Evolutionary conservation across 2,888 invertebrate species (phyloP).

Genomic region (Mechanitis messenoides): DNA sequence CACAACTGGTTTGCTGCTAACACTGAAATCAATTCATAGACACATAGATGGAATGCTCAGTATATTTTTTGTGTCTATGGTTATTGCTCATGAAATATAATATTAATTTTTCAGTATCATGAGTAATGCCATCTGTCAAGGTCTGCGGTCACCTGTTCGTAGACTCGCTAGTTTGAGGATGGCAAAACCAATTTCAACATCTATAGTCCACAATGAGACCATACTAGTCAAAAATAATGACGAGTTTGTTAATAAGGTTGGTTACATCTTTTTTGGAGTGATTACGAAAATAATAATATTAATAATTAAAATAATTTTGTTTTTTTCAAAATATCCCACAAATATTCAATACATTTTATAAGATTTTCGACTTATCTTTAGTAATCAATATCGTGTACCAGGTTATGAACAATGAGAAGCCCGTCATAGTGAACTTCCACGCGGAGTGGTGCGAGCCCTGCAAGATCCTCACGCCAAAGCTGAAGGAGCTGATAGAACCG

Average conservation of each 20-base stretch:
- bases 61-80: too few species aligned
- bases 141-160: constrained; percentile 60
- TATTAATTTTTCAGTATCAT: constrained; percentile 40
- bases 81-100: not conserved
- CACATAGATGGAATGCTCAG: too few species aligned
- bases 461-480: constrained; percentile 89
- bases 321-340: too few species aligned
- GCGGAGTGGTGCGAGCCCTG: constrained; percentile 95
- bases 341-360: not conserved
- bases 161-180: constrained; percentile 45
- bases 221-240: constrained; percentile 83
- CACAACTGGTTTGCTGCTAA: too few species aligned
- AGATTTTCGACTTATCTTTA: not conserved
- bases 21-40: too few species aligned
- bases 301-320: not conserved
- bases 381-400: constrained; percentile 32
- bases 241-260: constrained; percentile 85
- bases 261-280: constrained; percentile 17
- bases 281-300: not conserved
- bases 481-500: constrained; percentile 84
- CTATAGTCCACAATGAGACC: constrained; percentile 68
- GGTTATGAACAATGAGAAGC: constrained; percentile 88
- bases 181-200: constrained; percentile 57
- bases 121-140: constrained; percentile 60
- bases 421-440: constrained; percentile 94